A percentile compares a stretch with the other conserved stretches of the same genome.
Conservation (phyloP, 2,113 vertebrate genomes). For the Pseudorectes ferrugineus region DNA sequence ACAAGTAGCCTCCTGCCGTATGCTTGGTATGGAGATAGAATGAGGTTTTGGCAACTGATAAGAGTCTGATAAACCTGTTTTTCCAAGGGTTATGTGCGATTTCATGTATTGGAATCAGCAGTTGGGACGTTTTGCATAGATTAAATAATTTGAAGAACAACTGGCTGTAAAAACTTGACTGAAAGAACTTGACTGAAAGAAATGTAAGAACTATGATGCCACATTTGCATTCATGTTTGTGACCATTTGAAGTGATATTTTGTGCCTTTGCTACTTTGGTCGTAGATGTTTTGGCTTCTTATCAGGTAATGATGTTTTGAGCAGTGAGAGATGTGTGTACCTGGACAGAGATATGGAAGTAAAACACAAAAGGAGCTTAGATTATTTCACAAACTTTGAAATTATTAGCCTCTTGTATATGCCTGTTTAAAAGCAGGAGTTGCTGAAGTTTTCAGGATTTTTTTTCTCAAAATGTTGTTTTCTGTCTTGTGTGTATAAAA, state of each 20-base stretch:
- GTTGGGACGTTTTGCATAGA: background rate
- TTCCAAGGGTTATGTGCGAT: background rate
- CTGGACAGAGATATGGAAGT: background rate
- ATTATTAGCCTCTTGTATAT: background rate
- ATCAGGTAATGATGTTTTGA: background rate
- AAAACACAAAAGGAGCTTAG: background rate
- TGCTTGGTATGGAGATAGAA: background rate
- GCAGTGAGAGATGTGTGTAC: background rate
- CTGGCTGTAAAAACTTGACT: background rate
- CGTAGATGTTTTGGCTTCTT: background rate
- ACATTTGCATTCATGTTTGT: background rate
- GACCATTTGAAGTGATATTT: background rate
- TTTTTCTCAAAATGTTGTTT: background rate
- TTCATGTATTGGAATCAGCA: fast-evolving
- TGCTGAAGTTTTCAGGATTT: background rate
- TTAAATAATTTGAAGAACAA: background rate
- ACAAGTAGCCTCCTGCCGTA: background rate
- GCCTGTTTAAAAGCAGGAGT: background rate
- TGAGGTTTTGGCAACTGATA: background rate
- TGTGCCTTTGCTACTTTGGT: background rate
- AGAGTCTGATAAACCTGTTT: background rate
- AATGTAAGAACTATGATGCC: background rate
- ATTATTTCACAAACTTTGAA: background rate
- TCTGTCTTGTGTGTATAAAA: background rate
- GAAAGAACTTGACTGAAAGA: background rate